phyloP scores from a whole-genome alignment of 2,888 invertebrate genomes.

The Lepidocyrtoides sp. region DNA sequence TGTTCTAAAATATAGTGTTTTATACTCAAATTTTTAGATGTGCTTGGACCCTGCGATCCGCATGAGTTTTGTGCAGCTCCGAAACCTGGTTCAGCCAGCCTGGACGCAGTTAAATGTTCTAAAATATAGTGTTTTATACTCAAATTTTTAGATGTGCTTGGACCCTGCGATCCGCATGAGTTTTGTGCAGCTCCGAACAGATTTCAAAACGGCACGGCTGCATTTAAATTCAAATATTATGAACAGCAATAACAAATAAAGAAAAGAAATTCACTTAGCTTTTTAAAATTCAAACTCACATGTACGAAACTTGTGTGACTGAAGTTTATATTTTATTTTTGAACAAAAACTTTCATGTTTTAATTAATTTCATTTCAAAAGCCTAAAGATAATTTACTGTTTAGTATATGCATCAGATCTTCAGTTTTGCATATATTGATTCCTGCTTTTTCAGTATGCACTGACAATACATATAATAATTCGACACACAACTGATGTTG shows the following conservation, averaged over 20 bases:
- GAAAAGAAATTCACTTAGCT: neutral
- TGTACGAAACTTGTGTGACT: neutral
- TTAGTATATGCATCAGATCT: neutral
- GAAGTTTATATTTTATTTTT: neutral
- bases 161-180: conserved; percentile 96
- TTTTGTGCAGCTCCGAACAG: conserved; percentile 97
- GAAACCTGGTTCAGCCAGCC: no score
- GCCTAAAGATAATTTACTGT: no score
- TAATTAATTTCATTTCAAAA: neutral
- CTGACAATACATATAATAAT: neutral
- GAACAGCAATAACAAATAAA: conserved; percentile 48
- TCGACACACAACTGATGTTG: neutral
- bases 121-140: no score
- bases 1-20: no score
- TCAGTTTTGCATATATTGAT: neutral
- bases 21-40: no score
- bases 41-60: no score
- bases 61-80: no score
- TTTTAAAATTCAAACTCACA: neutral
- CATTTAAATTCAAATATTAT: conserved; percentile 77
- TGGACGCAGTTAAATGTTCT: no score
- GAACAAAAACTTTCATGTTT: neutral
- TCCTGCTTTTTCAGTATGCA: neutral
- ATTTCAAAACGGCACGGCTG: conserved; percentile 96
- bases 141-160: conserved; percentile 91